phyloP scores from a whole-genome alignment of 2,888 invertebrate species.

The Drosophila falleni region DNA sequence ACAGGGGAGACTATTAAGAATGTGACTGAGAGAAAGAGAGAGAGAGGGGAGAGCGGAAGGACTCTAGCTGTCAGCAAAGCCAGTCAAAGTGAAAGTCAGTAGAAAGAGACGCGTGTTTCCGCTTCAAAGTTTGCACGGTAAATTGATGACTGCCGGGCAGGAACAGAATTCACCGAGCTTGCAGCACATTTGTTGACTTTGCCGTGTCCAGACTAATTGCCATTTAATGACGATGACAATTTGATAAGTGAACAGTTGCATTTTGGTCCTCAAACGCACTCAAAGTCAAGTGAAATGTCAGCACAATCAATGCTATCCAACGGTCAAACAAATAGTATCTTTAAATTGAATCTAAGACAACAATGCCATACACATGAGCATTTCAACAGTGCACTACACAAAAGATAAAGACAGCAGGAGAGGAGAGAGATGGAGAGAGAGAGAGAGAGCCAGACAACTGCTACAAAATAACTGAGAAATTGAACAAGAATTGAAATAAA shows the following conservation, averaged over 20 bases:
- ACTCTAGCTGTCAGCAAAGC: conserved; percentile 26
- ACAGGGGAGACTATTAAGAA: not conserved
- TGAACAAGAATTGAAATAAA: conserved; percentile 60
- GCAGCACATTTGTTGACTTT: conserved; percentile 51
- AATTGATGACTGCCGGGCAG: conserved; percentile 29
- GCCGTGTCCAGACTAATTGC: conserved; percentile 59
- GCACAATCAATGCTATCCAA: conserved; percentile 20
- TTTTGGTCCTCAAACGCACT: not conserved
- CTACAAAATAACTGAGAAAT: conserved; percentile 65
- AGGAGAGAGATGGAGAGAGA: conserved; percentile 2
- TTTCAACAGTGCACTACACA: conserved; percentile 45
- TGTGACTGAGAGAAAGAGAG: not conserved
- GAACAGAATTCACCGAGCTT: conserved; percentile 31
- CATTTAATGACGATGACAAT: conserved; percentile 75
- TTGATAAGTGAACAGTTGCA: conserved; percentile 51
- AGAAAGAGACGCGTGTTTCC: conserved; percentile 66
- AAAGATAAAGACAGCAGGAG: conserved; percentile 1
- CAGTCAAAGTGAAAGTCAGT: conserved; percentile 18
- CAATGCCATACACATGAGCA: conserved; percentile 65
- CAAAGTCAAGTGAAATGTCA: conserved; percentile 16
- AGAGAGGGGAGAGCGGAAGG: conserved; percentile 2
- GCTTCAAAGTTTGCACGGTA: conserved; percentile 68
- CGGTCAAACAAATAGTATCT: conserved; percentile 25
- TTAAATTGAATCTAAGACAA: conserved; percentile 47
- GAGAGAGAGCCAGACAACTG: conserved; percentile 54